Evolutionary conservation across 2,888 invertebrate genomes (phyloP), one percentile per base, ranked within the genome.

Genomic region (Tipula confusa): DNA sequence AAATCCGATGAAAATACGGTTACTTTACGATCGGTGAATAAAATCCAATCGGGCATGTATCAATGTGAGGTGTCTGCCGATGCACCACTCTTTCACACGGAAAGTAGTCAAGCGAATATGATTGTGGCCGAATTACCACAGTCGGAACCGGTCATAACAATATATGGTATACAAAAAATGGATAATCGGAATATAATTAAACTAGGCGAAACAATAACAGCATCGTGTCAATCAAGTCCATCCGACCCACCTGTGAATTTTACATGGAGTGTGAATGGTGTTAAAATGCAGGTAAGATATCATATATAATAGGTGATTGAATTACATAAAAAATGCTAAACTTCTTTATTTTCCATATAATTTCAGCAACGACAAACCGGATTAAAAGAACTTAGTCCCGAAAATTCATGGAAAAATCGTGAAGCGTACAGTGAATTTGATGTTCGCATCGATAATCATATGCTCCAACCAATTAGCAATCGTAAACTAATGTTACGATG

Each of bases 41-140:
- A 88, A 85, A 88, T 88, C 85, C 89, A 89, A 85, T 88, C 90
- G 38, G 90, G 90, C 79, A 88, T 87, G 86, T 90, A 89, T 87
- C 90, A 90, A 87, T 90, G 90, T 85, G 90, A 90, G 87, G 90
- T 90, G 85, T 90, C 90, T 38, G 90, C 90, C 80, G 90, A 90
- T 87, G 90, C 89, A 82, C 90, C 90, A 79, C 87, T 89, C 82
- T 90, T 90, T 86, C 90, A 90, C 86, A 90, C 90, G 13, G 90
- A 90, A 84, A 89, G 89, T 84, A 88, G 88, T 85, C 86, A 88
- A 29, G 89, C 89, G 83, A 86, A 87, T 85, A 87, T 90, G 87
- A 88, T 89, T 86, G 89, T 90, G 85, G 90, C 89, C 86, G 89
- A 89, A 85, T 87, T 90, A 84, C 90, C 90, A 13, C 87, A 88